Evolutionary conservation across 1,140 invertebrate genomes (phyloP).

Genomic region (Zeugodacus cucurbitae): DNA sequence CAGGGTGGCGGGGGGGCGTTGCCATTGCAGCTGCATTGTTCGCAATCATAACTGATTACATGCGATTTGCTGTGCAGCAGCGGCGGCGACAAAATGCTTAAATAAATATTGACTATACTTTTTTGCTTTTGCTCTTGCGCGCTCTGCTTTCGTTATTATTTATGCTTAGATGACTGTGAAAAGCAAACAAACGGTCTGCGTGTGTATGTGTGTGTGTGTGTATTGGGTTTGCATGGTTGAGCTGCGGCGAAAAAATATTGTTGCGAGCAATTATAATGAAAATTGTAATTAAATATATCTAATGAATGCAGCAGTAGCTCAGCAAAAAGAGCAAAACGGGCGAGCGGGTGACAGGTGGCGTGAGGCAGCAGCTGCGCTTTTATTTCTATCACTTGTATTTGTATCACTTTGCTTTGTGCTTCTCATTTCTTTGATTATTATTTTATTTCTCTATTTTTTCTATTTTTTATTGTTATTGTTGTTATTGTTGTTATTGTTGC

Average conservation of each 20-base stretch:
- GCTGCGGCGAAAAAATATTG: background rate
- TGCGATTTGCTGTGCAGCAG: background rate
- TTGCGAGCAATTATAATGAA: background rate
- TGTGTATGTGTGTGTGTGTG: background rate
- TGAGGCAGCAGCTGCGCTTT: background rate
- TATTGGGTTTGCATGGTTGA: background rate
- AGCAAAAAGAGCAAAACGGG: background rate
- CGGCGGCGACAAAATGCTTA: background rate
- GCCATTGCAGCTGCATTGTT: conserved; percentile 5
- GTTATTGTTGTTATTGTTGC: background rate
- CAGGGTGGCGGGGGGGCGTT: too few species aligned
- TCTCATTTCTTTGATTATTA: background rate
- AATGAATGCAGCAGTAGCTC: background rate
- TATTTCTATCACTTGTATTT: conserved; percentile 12
- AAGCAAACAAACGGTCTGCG: background rate
- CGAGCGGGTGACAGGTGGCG: background rate
- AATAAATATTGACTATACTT: background rate
- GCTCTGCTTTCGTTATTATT: background rate
- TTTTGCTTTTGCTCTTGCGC: background rate
- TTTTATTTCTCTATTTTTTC: background rate
- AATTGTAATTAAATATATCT: conserved; percentile 14
- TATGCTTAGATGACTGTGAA: background rate
- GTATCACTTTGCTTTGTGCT: background rate
- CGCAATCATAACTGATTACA: conserved; percentile 19
- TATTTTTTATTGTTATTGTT: background rate